Evolutionary conservation across 2,797 vertebrate species (phyloP), one percentile per base, ranked within the genome.

Genomic region (Phaenicophaeus curvirostris): DNA sequence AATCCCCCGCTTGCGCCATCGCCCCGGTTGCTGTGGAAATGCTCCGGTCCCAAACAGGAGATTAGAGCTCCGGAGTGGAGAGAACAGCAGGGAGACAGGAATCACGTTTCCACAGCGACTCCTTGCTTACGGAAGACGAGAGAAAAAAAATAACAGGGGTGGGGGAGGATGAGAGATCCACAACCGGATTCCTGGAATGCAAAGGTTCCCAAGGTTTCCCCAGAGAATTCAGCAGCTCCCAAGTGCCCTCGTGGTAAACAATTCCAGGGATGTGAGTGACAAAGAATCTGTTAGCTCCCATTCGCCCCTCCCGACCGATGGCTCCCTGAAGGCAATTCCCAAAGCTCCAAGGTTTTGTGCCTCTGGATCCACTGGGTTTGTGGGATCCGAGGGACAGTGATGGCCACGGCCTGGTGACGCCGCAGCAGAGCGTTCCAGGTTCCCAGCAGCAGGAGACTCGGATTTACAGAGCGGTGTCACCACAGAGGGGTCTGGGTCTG

Each of bases 81-180:
- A n/a, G 62, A 96, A 77, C 91, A 92, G 91, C 87, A 63, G 92
- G 93, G 90, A 80, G 72, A 86, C 51, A 19, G 8, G 71, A 67
- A 51, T 19, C 20, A 5, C 71, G 78, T 91, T 91, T 78, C 75
- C 85, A 71, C 10, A 82, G 73, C 2, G 12, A 58, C 31, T 79
- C 46, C 65, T 35, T 46, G 65, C 81, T 86, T 72, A 79, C 4
- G 33, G 55, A 66, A 51, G 67, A 17, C 0, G 8, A 84, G 63
- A 11, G 7, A 30, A 44, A 63, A 33, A 50, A 48, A 48, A 28
- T 6, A n/a, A n/a, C n/a, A n/a, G 51, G 18, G 33, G 42, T 35
- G 33, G 55, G 30, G 9, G 41, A n/a, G n/a, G 90, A 63, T 62
- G 37, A 85, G 21, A 63, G 71, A 39, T 53, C 67, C 67, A 18